Conservation (phyloP, 1,140 invertebrate species). For the Drosophila ogumai region DNA sequence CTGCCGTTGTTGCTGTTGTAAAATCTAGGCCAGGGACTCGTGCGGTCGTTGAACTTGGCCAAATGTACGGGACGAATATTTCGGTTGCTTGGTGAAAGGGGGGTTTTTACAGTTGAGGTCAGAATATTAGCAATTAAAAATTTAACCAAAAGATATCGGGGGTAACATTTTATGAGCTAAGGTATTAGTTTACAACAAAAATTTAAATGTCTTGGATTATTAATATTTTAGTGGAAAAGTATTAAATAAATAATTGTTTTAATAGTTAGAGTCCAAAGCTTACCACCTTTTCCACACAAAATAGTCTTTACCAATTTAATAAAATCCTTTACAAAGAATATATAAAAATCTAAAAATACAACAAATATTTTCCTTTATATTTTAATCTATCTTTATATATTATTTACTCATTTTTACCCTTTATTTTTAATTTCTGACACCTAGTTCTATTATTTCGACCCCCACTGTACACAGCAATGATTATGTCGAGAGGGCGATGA, state of each 20-base stretch:
- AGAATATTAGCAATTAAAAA: neutral
- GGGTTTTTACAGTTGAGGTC: neutral
- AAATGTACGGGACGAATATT: constrained; percentile 41
- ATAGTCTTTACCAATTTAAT: neutral
- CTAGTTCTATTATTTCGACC: neutral
- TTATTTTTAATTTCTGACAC: too few relatives aligned
- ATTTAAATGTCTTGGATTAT: too few relatives aligned
- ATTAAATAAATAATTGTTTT: neutral
- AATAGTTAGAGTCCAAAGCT: neutral
- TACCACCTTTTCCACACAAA: neutral
- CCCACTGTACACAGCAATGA: neutral
- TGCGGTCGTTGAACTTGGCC: constrained; percentile 82
- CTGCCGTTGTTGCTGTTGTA: constrained; percentile 37
- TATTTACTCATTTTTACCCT: too few relatives aligned
- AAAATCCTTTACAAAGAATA: neutral
- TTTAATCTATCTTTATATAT: neutral
- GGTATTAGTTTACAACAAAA: too few relatives aligned
- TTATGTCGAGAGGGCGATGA: constrained; percentile 15
- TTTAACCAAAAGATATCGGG: too few relatives aligned
- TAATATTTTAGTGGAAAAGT: neutral
- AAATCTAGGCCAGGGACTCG: constrained; percentile 83
- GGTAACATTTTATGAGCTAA: too few relatives aligned
- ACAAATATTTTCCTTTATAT: neutral
- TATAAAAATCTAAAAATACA: neutral
- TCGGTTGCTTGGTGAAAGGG: constrained; percentile 19